These are phyloP conservation scores for Camponotus vicinus DNA, from an alignment of 1,140 invertebrate genomes.

Conservation along the genomic window DNA sequence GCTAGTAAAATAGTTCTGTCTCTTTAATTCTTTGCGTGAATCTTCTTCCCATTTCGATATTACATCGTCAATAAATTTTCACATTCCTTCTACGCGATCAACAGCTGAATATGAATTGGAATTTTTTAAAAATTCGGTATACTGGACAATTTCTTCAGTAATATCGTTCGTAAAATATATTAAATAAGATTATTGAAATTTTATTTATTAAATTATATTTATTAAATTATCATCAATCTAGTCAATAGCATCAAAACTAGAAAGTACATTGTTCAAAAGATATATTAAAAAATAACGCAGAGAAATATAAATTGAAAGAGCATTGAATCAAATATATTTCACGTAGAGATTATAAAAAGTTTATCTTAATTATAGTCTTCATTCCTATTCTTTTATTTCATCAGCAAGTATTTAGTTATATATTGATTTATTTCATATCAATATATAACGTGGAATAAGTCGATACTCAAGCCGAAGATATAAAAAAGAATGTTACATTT, in stretches of 20 bases:
- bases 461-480: not conserved
- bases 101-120: conserved; percentile 29
- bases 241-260: not conserved
- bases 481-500: not conserved
- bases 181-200: conserved; percentile 35
- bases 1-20: not conserved
- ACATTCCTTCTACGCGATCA: conserved; percentile 3
- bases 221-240: conserved; percentile 7
- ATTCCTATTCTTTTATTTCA: not conserved
- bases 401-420: too few species aligned
- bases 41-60: conserved; percentile 17
- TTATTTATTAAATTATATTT: conserved; percentile 1
- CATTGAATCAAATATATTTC: not conserved
- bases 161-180: conserved; percentile 18
- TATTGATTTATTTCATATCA: too few species aligned
- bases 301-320: conserved; percentile 1
- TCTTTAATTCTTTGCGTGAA: conserved; percentile 26
- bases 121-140: conserved; percentile 41
- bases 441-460: not conserved
- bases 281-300: conserved; percentile 49
- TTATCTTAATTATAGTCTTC: not conserved
- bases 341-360: not conserved
- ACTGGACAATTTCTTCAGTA: conserved; percentile 2
- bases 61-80: conserved; percentile 37
- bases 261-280: not conserved